A percentile compares a stretch with the other conserved stretches of the same genome.
These are phyloP conservation scores for Nibea albiflora DNA, from an alignment of 2,113 vertebrate genomes.

Conservation along the genomic window DNA sequence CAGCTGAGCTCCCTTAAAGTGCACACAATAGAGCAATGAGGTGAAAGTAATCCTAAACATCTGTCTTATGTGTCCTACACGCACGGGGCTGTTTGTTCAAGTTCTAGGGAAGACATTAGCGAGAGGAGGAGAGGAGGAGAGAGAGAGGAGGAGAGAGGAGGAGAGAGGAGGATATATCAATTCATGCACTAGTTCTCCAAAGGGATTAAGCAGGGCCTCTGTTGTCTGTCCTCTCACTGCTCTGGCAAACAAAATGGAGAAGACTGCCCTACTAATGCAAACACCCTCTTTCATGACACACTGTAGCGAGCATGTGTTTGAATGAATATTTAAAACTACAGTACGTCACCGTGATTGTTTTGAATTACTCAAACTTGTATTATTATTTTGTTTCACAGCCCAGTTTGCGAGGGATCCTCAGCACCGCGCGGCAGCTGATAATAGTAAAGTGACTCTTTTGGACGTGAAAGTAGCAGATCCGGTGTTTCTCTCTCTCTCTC, in stretches of 20 bases:
- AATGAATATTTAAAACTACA: conserved; percentile 19
- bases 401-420: not conserved
- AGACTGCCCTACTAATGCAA: conserved; percentile 60
- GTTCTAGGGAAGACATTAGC: conserved; percentile 81
- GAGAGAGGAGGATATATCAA: conserved; percentile 70
- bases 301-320: conserved; percentile 13
- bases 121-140: not conserved
- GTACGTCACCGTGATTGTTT: not conserved
- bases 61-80: conserved; percentile 81
- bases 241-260: conserved; percentile 73
- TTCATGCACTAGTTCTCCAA: conserved; percentile 80
- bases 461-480: not conserved
- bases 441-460: not conserved
- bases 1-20: conserved; percentile 82
- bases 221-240: conserved; percentile 66
- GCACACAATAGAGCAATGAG: conserved; percentile 82
- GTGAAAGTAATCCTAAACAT: conserved; percentile 85
- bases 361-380: conserved; percentile 36
- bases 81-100: conserved; percentile 81
- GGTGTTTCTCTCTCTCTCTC: not conserved
- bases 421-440: not conserved
- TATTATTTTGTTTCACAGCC: conserved; percentile 5
- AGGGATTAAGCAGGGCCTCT: conserved; percentile 68
- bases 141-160: conserved; percentile 20
- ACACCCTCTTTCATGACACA: conserved; percentile 47